Evolutionary conservation across 2,888 invertebrate genomes (phyloP).

Genomic region (Dynastes hyllus): DNA sequence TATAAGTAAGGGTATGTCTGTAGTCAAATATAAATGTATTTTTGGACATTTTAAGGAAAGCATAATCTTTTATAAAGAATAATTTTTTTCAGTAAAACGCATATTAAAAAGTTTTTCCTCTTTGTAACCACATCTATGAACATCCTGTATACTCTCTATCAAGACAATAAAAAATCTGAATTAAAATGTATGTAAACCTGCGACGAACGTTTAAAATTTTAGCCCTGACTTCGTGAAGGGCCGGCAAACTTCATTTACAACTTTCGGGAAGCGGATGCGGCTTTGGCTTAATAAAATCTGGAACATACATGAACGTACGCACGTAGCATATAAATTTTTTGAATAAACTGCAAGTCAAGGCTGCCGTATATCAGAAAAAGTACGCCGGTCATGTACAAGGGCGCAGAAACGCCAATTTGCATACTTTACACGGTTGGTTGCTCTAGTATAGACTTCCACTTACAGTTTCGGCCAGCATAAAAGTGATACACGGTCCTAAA

Average conservation of each 20-base stretch:
- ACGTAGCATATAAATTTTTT: conserved; percentile 29
- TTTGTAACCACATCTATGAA: too few species aligned
- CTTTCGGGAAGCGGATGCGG: conserved; percentile 24
- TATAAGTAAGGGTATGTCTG: too few species aligned
- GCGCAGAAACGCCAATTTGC: conserved; percentile 65
- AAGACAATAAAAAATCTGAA: too few species aligned
- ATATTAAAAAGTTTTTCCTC: too few species aligned
- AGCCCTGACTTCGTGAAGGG: not conserved
- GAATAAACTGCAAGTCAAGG: conserved; percentile 46
- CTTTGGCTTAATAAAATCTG: conserved; percentile 34
- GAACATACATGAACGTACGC: not conserved
- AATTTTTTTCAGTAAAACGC: too few species aligned
- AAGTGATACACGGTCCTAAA: conserved; percentile 66
- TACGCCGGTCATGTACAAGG: conserved; percentile 52
- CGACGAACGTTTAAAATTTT: too few species aligned
- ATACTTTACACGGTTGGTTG: conserved; percentile 67
- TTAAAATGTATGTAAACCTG: too few species aligned
- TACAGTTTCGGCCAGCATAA: conserved; percentile 66
- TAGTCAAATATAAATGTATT: too few species aligned
- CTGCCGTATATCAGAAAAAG: conserved; percentile 44
- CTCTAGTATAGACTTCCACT: conserved; percentile 64
- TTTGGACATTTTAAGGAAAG: too few species aligned
- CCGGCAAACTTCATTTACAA: conserved; percentile 45
- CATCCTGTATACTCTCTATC: too few species aligned
- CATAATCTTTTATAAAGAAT: too few species aligned